Base-by-base conservation (phyloP, 2,113 vertebrate genomes). In the Pardalotus punctatus region DNA sequence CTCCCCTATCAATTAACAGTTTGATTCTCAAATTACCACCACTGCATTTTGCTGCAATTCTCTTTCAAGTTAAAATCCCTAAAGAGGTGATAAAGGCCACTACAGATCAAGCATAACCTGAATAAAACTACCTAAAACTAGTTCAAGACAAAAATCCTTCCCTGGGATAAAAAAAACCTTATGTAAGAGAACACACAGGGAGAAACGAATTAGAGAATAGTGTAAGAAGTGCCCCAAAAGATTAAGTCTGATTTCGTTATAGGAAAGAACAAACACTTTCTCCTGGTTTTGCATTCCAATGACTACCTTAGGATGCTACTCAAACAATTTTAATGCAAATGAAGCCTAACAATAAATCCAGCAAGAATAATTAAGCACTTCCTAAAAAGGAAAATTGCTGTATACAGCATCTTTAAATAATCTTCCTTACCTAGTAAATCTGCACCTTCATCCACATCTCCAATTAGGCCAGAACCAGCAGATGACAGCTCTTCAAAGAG, bases 401-500 rank as follows among this genome's bases (percentile, higher is more conserved):
- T 57, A 71, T 50, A 57, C 29, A 42, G 33, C 38, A 36, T 87
- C 38, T 71, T 83, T 33, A 93, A 95, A 95, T 60, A 82, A 95
- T 50, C 80, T 86, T 53, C 62, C 98, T 98, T 98, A 99, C 99
- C 99, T 97, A 99, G 97, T 93, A 99, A 97, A 97, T 99, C 99
- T 35, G 99, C 99, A 72, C 99, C 99, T 95, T 99, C 99, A 80
- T 99, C 99, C 93, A 99, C 98, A 67, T 99, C 99, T 96, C 98
- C 99, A 77, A 99, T 99, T 72, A 99, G 98, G 97, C 99, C 99
- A 53, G 98, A 99, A 73, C 99, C 99, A 84, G 99, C 99, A 77
- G 99, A 99, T 12, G 99, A 99, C 92, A 99, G 97, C 97, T 99
- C 99, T 96, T 99, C 99, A 95, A 99, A 99, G 86, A 99, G 98